Conservation (phyloP, 2,888 invertebrate species). For the Cephus runcator region DNA sequence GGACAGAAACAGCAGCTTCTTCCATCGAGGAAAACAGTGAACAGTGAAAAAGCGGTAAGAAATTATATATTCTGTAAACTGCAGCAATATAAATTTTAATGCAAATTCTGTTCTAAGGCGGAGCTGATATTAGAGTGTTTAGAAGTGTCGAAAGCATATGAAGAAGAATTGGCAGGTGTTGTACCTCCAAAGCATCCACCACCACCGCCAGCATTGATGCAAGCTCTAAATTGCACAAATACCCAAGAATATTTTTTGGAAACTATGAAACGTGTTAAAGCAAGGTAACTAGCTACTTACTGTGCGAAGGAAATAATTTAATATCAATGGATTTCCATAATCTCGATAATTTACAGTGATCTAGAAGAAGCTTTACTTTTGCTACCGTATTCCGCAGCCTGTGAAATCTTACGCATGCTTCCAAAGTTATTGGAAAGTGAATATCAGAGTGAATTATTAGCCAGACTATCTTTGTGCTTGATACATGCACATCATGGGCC, state of each 20-base stretch:
- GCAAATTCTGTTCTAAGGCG: conserved; percentile 67
- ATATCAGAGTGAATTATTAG: conserved; percentile 80
- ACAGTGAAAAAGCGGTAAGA: conserved; percentile 87
- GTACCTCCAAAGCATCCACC: conserved; percentile 67
- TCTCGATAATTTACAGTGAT: conserved; percentile 73
- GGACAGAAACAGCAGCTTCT: conserved; percentile 81
- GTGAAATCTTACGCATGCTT: conserved; percentile 80
- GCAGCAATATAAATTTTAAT: conserved; percentile 2
- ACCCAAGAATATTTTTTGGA: conserved; percentile 85
- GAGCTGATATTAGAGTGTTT: conserved; percentile 93
- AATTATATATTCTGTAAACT: conserved; percentile 10
- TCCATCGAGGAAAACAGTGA: conserved; percentile 88
- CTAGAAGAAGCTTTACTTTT: conserved; percentile 89
- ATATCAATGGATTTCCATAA: conserved; percentile 9
- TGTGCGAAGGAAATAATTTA: conserved; percentile 4
- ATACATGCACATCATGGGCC: conserved; percentile 82
- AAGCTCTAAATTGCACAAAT: conserved; percentile 78
- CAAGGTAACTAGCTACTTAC: conserved; percentile 71
- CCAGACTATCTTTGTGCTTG: conserved; percentile 81
- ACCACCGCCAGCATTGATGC: conserved; percentile 82
- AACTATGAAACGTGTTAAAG: conserved; percentile 80
- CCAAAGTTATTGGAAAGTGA: conserved; percentile 75
- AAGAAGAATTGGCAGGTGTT: conserved; percentile 70
- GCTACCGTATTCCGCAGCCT: conserved; percentile 84
- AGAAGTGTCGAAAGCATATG: conserved; percentile 76